Evolutionary conservation across 2,888 invertebrate species (phyloP).

Genomic region (Pterostichus madidus): DNA sequence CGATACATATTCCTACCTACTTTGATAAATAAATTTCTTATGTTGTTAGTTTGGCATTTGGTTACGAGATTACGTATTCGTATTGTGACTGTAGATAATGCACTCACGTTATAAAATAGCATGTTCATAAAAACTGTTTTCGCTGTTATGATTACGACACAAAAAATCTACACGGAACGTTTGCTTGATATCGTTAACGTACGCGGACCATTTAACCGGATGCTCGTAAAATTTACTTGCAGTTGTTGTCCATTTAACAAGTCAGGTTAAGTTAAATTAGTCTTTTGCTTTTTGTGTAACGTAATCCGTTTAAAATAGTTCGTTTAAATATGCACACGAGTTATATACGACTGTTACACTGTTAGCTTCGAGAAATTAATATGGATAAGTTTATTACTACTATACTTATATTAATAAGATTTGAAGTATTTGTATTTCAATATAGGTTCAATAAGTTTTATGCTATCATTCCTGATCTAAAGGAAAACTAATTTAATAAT

Average conservation of each 20-base stretch:
- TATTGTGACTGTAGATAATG: background rate
- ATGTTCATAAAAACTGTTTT: background rate
- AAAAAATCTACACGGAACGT: slow-evolving; percentile 1
- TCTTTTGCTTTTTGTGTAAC: background rate
- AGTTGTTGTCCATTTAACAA: background rate
- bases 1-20: too few relatives aligned
- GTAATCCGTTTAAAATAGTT: background rate
- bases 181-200: background rate
- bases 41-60: background rate
- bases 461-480: too few relatives aligned
- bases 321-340: background rate
- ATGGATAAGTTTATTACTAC: too few relatives aligned
- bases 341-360: background rate
- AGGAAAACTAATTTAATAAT: too few relatives aligned
- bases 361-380: too few relatives aligned
- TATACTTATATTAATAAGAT: too few relatives aligned
- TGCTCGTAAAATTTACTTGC: background rate
- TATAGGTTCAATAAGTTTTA: too few relatives aligned
- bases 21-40: too few relatives aligned
- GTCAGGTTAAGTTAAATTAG: background rate
- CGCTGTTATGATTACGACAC: slow-evolving; percentile 1
- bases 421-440: too few relatives aligned
- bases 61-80: background rate
- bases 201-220: background rate
- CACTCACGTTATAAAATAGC: background rate